Conservation (phyloP, 2,113 vertebrate genomes). For the Sialia sialis region DNA sequence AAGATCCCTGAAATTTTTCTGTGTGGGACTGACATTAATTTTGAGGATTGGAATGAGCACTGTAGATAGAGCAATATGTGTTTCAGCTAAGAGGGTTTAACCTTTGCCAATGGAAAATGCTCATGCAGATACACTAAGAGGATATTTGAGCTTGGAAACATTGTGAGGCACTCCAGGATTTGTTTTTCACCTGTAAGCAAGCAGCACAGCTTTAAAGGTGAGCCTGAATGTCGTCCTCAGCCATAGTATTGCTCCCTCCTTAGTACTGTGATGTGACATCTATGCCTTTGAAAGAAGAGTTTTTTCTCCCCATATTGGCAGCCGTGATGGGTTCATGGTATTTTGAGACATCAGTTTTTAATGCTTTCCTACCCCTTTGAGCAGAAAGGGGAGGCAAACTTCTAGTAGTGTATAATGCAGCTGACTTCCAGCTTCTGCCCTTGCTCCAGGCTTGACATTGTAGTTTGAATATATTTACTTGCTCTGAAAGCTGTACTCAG, state of each 20-base stretch:
- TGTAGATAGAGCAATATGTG: not conserved
- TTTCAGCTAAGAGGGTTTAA: not conserved
- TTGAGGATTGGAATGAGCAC: not conserved
- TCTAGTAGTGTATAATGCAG: not conserved
- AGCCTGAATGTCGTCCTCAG: not conserved
- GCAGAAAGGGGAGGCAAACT: not conserved
- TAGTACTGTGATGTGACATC: not conserved
- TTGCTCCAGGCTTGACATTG: not conserved
- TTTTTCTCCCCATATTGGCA: not conserved
- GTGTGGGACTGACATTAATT: not conserved
- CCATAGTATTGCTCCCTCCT: not conserved
- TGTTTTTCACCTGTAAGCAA: not conserved
- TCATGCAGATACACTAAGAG: not conserved
- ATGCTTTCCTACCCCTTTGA: not conserved
- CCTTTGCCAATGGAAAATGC: not conserved
- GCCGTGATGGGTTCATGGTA: rapidly evolving
- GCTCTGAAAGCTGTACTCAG: not conserved
- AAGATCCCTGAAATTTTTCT: not conserved
- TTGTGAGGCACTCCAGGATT: not conserved
- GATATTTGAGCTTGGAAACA: not conserved
- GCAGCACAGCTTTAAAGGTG: not conserved
- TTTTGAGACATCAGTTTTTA: not conserved
- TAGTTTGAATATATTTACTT: not conserved
- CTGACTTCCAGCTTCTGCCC: not conserved
- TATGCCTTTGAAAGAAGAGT: not conserved